Base-by-base conservation (phyloP, 2,888 invertebrate species). In the Teleogryllus oceanicus region DNA sequence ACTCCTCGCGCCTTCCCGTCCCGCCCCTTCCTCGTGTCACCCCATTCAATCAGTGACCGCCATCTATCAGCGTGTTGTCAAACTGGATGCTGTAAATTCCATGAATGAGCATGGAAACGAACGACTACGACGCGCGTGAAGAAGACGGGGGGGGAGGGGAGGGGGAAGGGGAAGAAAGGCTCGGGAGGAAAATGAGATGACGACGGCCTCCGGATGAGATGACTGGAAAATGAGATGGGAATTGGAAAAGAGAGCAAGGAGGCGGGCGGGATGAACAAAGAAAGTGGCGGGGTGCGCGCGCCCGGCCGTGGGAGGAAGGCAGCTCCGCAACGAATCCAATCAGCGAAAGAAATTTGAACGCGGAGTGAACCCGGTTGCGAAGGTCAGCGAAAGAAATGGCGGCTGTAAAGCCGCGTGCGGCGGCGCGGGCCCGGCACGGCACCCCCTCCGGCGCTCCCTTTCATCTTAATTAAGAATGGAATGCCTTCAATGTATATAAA, bases 141-240 rank as follows among this genome's bases (percentile, higher is more conserved):
- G 62, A 62, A 3, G 62, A n/a, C 5, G 62, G 10, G 13, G 2
- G 62, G 13, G 2, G 13, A 1, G 62, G 4, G 62, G 12, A 0
- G 16, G 16, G 16, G 16, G 13, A 0, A 37, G 0, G 37, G 8
- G 37, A 8, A n/a, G 13, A n/a, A 62, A 62, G 62, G 5, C 62
- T 62, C 16, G 10, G 62, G n/a, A n/a, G 62, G 62, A 62, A 62
- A n/a, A 62, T 62, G 62, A 62, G n/a, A 62, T n/a, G 62, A 62
- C 62, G 62, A 62, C 62, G 62, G 62, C 62, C 62, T 62, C n/a
- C n/a, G 62, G n/a, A 62, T 62, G 62, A 62, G 62, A 62, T 62
- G 62, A 62, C 62, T 62, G 62, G 62, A 62, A 62, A 62, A 62
- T 62, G 62, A 62, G 62, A 62, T 62, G 62, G 62, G 62, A n/a